Base-by-base conservation (phyloP, 2,113 vertebrate genomes). In the Sebastes schlegelii region DNA sequence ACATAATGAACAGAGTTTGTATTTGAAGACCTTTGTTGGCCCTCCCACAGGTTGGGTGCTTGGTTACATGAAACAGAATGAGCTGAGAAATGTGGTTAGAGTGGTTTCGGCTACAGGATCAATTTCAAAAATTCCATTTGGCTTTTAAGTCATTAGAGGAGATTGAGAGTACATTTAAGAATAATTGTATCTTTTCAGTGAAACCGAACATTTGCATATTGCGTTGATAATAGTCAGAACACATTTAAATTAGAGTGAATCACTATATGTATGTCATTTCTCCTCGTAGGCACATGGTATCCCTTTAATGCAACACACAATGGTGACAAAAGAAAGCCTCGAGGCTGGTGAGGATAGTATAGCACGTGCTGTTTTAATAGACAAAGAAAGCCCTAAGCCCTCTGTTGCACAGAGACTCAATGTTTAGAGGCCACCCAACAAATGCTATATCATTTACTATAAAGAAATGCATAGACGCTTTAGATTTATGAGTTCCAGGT, bases 401-500 rank as follows among this genome's bases (percentile, higher is more conserved):
- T 5, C 2, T 51, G 52, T 26, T 83, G 11, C 12, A 49, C 17
- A 60, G 26, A 82, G 13, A 71, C 54, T 75, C 23, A 26, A 55
- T 66, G 54, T 55, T 74, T 34, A 55, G 60, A 57, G n/a, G 26
- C 49, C 62, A 46, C 65, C 48, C 65, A 69, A 54, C 42, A 80
- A 51, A 68, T 60, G 23, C 1, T 21, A 6, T 65, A 54, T 49
- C 46, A 40, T 80, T 78, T 26, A 66, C 46, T 45, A 23, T 77
- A 42, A 71, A 85, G 54, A 54, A 68, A 62, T 34, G 46, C 6
- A 62, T 17, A 51, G 52, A 66, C 6, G 16, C 0, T 57, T 49
- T 42, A 40, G 60, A 62, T 46, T 77, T 88, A 80, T 52, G 48
- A 57, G 42, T 78, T 86, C 70, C 80, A 82, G 73, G 83, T 79